These are phyloP conservation scores for Sepiola atlantica DNA, from an alignment of 2,888 invertebrate genomes.

Conservation along the genomic window DNA sequence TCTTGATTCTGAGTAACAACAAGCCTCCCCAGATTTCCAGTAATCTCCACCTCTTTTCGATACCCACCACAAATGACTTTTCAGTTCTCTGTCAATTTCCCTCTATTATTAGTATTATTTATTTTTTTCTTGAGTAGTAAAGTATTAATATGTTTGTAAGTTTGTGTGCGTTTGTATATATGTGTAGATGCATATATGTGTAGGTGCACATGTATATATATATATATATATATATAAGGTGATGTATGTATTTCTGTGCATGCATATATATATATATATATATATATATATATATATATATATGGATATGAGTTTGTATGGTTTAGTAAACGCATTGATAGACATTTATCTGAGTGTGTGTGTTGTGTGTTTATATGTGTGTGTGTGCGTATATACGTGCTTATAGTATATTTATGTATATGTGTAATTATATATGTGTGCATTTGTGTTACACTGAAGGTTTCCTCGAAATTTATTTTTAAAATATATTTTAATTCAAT, in stretches of 20 bases:
- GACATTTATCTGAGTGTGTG: background rate
- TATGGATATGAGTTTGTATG: background rate
- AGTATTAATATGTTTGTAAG: too few species aligned
- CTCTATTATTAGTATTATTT: too few species aligned
- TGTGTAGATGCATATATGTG: background rate
- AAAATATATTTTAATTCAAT: too few species aligned
- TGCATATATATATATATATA: background rate
- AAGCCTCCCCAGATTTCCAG: too few species aligned
- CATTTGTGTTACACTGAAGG: background rate
- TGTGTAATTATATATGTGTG: background rate
- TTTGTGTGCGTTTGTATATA: background rate
- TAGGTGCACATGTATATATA: background rate
- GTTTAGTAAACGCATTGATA: background rate
- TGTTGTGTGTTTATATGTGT: background rate
- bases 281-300: conserved; percentile 3
- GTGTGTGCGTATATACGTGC: background rate
- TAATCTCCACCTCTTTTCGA: too few species aligned
- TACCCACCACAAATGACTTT: too few species aligned
- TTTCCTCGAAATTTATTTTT: too few species aligned
- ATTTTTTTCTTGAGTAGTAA: too few species aligned
- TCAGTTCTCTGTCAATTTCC: background rate
- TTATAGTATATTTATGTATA: too few species aligned
- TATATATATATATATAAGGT: background rate
- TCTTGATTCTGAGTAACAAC: too few species aligned
- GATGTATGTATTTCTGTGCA: background rate